Conservation (phyloP, 2,888 invertebrate genomes). For the Ornithoptera alexandrae region DNA sequence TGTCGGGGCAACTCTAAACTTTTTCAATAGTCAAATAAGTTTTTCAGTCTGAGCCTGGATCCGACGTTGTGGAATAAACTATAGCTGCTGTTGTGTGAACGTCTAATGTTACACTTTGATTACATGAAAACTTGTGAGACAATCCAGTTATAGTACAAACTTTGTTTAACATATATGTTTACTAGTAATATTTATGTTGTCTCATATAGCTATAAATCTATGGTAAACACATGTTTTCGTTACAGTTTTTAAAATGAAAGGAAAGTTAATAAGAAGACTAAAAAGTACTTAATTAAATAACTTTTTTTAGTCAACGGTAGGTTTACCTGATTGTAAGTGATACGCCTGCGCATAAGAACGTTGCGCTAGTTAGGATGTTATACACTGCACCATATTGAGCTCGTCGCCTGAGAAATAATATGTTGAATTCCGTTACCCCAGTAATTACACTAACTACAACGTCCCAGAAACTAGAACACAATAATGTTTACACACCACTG, state of each 20-base stretch:
- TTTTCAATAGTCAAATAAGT: constrained; percentile 58
- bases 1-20: constrained; percentile 44
- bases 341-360: too few relatives aligned
- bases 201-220: not conserved
- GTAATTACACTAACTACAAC: too few relatives aligned
- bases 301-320: too few relatives aligned
- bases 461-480: too few relatives aligned
- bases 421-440: too few relatives aligned
- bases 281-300: not conserved
- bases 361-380: too few relatives aligned
- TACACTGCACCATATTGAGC: too few relatives aligned
- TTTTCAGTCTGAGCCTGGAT: constrained; percentile 45
- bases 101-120: constrained; percentile 33
- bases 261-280: not conserved
- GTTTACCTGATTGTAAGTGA: too few relatives aligned
- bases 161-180: constrained; percentile 2
- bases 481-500: too few relatives aligned
- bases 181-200: constrained; percentile 15
- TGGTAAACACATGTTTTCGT: not conserved
- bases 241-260: not conserved
- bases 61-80: constrained; percentile 32
- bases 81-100: constrained; percentile 40
- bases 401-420: too few relatives aligned
- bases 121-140: constrained; percentile 38
- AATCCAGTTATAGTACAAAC: constrained; percentile 32